phyloP scores from a whole-genome alignment of 2,888 invertebrate species.

The Opisthograptis luteolata region DNA sequence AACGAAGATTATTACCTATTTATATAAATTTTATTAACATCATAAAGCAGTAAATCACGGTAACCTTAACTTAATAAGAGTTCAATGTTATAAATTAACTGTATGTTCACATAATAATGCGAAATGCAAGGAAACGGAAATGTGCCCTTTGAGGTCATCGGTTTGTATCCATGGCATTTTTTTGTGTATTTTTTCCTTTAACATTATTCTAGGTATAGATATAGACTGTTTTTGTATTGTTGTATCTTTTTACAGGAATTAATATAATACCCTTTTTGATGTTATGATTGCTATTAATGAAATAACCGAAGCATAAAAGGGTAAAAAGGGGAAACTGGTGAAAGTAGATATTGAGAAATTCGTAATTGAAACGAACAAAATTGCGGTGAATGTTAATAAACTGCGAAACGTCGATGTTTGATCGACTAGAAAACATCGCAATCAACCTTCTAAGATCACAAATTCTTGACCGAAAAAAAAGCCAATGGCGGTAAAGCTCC shows the following conservation, averaged over 20 bases:
- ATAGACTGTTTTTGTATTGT: too few species aligned
- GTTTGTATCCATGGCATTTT: slow-evolving; percentile 18
- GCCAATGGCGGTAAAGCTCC: slow-evolving; percentile 11
- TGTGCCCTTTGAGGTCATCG: slow-evolving; percentile 6
- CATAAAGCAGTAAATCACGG: slow-evolving; percentile 13
- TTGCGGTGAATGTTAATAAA: not conserved
- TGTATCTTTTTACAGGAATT: slow-evolving; percentile 6
- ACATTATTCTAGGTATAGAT: slow-evolving; percentile 2
- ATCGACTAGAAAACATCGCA: not conserved
- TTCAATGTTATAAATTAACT: slow-evolving; percentile 16
- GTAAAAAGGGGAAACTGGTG: not conserved
- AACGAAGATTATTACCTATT: not conserved
- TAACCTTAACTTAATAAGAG: slow-evolving; percentile 24
- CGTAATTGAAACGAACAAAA: not conserved
- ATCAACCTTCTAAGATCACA: not conserved
- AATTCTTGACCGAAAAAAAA: not conserved
- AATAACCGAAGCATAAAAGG: not conserved
- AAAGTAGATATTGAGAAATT: not conserved
- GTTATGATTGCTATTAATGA: not conserved
- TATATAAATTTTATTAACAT: not conserved
- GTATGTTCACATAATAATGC: slow-evolving; percentile 8
- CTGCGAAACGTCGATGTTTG: not conserved
- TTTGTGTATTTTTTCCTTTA: slow-evolving; percentile 6
- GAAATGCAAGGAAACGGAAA: slow-evolving; percentile 26
- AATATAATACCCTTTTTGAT: too few species aligned